phyloP scores from a whole-genome alignment of 1,140 invertebrate genomes.

The Lordiphosa collinella region DNA sequence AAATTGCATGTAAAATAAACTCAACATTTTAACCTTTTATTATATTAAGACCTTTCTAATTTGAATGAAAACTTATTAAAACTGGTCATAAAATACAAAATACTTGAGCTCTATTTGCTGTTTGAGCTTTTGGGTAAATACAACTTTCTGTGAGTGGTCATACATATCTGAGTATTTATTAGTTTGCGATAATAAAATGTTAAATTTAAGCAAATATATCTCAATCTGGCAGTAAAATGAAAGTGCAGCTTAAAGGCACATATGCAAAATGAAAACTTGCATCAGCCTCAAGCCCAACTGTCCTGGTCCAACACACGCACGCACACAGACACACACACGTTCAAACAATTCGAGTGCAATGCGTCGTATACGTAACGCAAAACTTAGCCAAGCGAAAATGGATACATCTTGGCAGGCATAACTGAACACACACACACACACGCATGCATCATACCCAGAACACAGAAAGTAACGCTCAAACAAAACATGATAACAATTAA shows the following conservation, averaged over 20 bases:
- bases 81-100: too few species aligned
- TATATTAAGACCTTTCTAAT: too few species aligned
- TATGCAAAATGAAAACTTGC: conserved; percentile 64
- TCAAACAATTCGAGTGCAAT: conserved; percentile 31
- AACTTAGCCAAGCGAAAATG: conserved; percentile 72
- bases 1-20: too few species aligned
- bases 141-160: too few species aligned
- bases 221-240: conserved; percentile 27
- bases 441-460: not conserved
- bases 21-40: too few species aligned
- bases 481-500: conserved; percentile 77
- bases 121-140: too few species aligned
- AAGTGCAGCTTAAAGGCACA: conserved; percentile 64
- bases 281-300: conserved; percentile 31
- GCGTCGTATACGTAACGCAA: conserved; percentile 69
- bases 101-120: too few species aligned
- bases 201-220: conserved; percentile 19
- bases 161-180: not conserved
- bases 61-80: too few species aligned
- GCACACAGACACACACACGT: conserved; percentile 11
- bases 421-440: conserved; percentile 35
- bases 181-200: conserved; percentile 18
- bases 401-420: conserved; percentile 59
- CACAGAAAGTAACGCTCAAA: conserved; percentile 39
- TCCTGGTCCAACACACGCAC: conserved; percentile 18